These are phyloP conservation scores for Pseudobourletiella spinata DNA, from an alignment of 1,140 invertebrate genomes.

Conservation along the genomic window DNA sequence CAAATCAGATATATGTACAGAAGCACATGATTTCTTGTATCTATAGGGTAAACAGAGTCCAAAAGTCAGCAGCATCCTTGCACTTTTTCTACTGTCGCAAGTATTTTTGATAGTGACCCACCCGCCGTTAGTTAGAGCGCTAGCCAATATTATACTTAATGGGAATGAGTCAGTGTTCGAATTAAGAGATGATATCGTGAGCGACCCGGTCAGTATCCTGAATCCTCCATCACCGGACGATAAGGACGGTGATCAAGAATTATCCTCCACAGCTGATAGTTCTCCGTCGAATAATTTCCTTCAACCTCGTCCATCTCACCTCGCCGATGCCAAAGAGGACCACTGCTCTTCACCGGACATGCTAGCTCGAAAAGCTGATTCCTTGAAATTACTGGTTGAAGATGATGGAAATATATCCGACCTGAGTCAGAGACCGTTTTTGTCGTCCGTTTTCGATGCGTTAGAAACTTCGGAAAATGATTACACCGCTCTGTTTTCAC, in stretches of 20 bases:
- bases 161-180: conserved; percentile 41
- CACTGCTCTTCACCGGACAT: conserved; percentile 3
- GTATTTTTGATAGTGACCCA: conserved; percentile 92
- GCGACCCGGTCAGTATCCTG: not conserved
- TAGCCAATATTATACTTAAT: conserved; percentile 81
- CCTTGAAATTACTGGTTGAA: not conserved
- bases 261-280: no score
- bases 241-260: not conserved
- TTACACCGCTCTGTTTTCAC: conserved; percentile 81
- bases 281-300: no score
- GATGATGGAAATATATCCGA: conserved; percentile 2
- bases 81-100: conserved; percentile 86
- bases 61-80: conserved; percentile 75
- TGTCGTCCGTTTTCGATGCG: conserved; percentile 76
- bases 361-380: not conserved
- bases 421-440: conserved; percentile 62
- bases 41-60: conserved; percentile 11
- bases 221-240: not conserved
- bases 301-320: not conserved
- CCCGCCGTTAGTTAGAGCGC: conserved; percentile 71
- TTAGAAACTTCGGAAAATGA: conserved; percentile 81
- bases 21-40: not conserved
- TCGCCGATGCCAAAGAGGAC: no score
- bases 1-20: not conserved
- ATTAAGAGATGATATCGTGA: conserved; percentile 10